phyloP scores from a whole-genome alignment of 2,888 invertebrate species.

The Brachylomia viminalis region DNA sequence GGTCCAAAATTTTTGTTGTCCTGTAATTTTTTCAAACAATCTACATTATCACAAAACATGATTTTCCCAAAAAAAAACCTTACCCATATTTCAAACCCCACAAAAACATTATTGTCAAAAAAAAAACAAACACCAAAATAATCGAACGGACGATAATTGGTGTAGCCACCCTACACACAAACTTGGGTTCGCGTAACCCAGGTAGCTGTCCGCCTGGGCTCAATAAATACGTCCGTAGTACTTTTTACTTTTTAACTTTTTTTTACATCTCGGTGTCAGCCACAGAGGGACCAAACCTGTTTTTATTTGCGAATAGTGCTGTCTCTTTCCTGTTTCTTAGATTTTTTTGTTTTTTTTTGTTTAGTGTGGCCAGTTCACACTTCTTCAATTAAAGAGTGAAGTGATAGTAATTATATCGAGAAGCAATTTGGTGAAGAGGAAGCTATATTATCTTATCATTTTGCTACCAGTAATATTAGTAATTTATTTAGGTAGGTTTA shows the following conservation, averaged over 20 bases:
- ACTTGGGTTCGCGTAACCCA: slow-evolving; percentile 75
- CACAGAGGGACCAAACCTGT: slow-evolving; percentile 73
- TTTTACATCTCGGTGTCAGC: slow-evolving; percentile 63
- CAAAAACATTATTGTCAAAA: slow-evolving; percentile 12
- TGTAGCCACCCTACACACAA: slow-evolving; percentile 59
- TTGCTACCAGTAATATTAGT: background rate
- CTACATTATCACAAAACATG: background rate
- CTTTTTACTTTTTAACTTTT: slow-evolving; percentile 55
- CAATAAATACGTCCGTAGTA: slow-evolving; percentile 68
- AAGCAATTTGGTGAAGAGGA: slow-evolving; percentile 19
- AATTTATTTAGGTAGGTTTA: background rate
- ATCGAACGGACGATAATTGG: slow-evolving; percentile 56
- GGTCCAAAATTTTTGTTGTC: background rate
- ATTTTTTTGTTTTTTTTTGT: slow-evolving; percentile 44
- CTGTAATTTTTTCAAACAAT: background rate
- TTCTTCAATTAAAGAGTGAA: slow-evolving; percentile 58
- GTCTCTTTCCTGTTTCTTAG: slow-evolving; percentile 68
- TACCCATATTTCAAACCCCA: background rate
- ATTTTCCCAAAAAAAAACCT: background rate
- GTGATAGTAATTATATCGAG: slow-evolving; percentile 42
- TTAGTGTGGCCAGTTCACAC: slow-evolving; percentile 64
- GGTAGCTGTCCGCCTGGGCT: slow-evolving; percentile 72
- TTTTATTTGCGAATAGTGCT: slow-evolving; percentile 71
- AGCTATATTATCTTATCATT: slow-evolving; percentile 18
- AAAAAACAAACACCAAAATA: slow-evolving; percentile 38